Percentiles rank a stretch among this genome's conserved stretches.
These are phyloP conservation scores for Macrobrachium rosenbergii DNA, from an alignment of 1,140 invertebrate genomes.

Conservation along the genomic window DNA sequence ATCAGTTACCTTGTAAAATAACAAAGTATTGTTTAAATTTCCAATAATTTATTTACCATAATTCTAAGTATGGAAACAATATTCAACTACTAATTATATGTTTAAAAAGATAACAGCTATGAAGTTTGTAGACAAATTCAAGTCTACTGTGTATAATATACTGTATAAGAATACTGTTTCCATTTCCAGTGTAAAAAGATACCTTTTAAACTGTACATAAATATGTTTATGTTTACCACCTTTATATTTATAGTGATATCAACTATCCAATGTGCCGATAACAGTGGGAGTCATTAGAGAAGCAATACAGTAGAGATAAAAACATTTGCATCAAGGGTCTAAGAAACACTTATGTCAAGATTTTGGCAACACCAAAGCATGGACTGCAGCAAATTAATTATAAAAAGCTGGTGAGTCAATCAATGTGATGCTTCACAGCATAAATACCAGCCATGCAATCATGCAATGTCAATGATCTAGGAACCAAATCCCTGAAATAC, in stretches of 20 bases:
- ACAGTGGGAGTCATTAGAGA: too few species aligned
- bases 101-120: neutral
- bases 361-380: conserved; percentile 45
- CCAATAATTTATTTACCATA: too few species aligned
- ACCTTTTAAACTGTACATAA: neutral
- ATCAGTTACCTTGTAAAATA: too few species aligned
- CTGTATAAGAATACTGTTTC: too few species aligned
- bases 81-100: conserved; percentile 1
- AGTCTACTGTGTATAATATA: neutral
- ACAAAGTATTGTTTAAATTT: too few species aligned
- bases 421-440: conserved; percentile 17
- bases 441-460: conserved; percentile 51
- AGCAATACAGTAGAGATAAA: too few species aligned
- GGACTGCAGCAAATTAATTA: conserved; percentile 49
- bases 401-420: conserved; percentile 55
- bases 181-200: too few species aligned
- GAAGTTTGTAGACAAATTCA: too few species aligned
- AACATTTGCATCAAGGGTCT: too few species aligned
- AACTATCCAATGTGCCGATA: neutral
- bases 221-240: conserved; percentile 4
- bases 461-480: conserved; percentile 13
- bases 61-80: conserved; percentile 4
- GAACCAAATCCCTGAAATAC: too few species aligned
- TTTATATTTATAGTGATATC: neutral
- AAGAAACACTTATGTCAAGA: too few species aligned